These are phyloP conservation scores for Semaprochilodus insignis DNA, from an alignment of 2,797 vertebrate species.

Conservation along the genomic window DNA sequence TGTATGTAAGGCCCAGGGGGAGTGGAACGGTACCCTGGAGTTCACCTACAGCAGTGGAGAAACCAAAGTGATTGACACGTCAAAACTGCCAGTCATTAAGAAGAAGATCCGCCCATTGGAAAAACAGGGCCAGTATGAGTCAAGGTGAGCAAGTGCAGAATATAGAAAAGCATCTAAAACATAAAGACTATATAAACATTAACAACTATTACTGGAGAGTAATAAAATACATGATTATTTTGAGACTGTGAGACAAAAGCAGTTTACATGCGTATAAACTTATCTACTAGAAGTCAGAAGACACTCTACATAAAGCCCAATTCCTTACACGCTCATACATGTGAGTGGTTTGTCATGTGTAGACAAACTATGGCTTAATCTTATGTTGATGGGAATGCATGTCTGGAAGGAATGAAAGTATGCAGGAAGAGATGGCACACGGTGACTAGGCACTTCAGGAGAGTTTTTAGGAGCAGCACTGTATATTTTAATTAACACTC, in stretches of 20 bases:
- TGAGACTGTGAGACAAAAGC: too few relatives aligned
- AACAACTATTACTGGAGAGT: background rate
- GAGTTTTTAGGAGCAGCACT: background rate
- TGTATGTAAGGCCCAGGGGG: slow-evolving; percentile 87
- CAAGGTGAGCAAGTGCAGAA: slow-evolving; percentile 72
- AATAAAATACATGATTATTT: too few relatives aligned
- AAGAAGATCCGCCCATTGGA: slow-evolving; percentile 84
- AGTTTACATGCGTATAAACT: background rate
- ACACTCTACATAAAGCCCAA: background rate
- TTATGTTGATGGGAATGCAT: background rate
- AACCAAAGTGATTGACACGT: slow-evolving; percentile 86
- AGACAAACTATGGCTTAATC: background rate
- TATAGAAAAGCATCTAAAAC: background rate
- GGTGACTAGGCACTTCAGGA: background rate
- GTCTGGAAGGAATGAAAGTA: background rate
- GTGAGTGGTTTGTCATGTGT: background rate
- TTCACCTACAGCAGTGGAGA: slow-evolving; percentile 87
- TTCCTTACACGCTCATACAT: background rate
- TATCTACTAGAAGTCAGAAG: background rate
- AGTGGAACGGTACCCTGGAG: slow-evolving; percentile 86
- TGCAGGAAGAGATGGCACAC: background rate
- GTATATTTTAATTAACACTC: slow-evolving; percentile 13
- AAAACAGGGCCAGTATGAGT: slow-evolving; percentile 84
- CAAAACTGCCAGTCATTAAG: slow-evolving; percentile 77
- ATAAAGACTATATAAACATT: background rate